A percentile compares a stretch with the other conserved stretches of the same genome.
These are phyloP conservation scores for Semicossyphus pulcher DNA, from an alignment of 2,113 vertebrate genomes.

Conservation along the genomic window DNA sequence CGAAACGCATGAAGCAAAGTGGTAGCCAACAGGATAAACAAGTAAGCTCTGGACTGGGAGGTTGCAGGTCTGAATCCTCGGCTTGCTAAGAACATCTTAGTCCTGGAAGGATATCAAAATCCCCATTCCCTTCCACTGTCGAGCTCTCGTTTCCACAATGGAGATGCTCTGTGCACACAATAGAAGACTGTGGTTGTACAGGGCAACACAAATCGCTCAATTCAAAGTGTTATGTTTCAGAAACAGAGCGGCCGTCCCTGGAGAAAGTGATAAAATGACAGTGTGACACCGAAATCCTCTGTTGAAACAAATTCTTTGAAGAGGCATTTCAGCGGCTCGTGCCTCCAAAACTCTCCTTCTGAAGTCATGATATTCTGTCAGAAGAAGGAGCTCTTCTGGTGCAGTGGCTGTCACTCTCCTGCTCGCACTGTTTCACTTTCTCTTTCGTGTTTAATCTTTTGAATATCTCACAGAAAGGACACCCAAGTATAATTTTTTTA, in stretches of 20 bases:
- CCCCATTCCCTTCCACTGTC: background rate
- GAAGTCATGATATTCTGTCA: conserved; percentile 36
- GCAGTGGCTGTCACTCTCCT: background rate
- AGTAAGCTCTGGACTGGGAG: background rate
- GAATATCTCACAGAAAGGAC: too few species aligned
- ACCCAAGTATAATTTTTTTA: too few species aligned
- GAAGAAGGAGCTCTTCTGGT: conserved; percentile 6
- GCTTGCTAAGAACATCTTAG: background rate
- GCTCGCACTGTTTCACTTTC: background rate
- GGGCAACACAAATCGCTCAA: background rate
- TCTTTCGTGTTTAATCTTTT: too few species aligned
- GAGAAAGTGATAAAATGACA: conserved; percentile 27
- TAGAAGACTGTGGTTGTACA: background rate
- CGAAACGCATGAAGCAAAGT: background rate
- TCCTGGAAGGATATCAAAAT: background rate
- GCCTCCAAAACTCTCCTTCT: conserved; percentile 25
- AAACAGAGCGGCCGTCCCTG: conserved; percentile 1
- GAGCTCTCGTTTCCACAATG: background rate
- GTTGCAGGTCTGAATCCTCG: conserved; percentile 4
- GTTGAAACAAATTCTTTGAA: conserved; percentile 26
- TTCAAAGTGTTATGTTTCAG: conserved; percentile 17
- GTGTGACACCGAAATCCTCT: conserved; percentile 17
- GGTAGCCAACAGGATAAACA: background rate
- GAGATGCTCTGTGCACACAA: background rate
- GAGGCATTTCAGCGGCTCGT: conserved; percentile 1